Evolutionary conservation across 1,140 invertebrate species (phyloP), one percentile per base, ranked within the genome.

Genomic region (Lysiphlebus fabarum): DNA sequence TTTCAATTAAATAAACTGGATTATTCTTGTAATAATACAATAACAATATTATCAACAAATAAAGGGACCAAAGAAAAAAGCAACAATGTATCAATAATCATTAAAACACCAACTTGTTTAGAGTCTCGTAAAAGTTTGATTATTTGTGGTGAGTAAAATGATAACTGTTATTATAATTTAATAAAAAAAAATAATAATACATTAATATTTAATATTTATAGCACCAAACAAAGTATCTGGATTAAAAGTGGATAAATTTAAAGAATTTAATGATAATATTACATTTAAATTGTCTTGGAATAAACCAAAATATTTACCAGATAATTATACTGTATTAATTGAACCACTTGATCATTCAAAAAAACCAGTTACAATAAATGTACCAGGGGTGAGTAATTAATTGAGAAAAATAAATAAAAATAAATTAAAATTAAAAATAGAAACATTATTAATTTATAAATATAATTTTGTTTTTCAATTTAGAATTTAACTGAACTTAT

Each of bases 251-350:
- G 10, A 12, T 8, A 12, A 54, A 7, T 44, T 41, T 11, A 40
- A 44, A 7, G 42, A 59, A 6, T 42, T 56, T 9, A 47, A 43
- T 43, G 55, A 54, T 34, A 38, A 58, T 11, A 72, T 68, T 55
- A 66, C 78, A 36, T 57, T 82, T 10, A 50, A 56, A 6, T 34
- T 82, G 0, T 59, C 6, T 5, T 82, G 81, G 81, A 45, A 68
- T 5, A 49, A 67, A 59, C 72, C 80, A 8, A 14, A 59, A 36
- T 62, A 70, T 5, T 12, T 68, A 42, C 80, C 81, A 1, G 70
- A 79, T 58, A 75, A 70, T 64, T 82, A 80, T 54, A 70, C 59
- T 1, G 43, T 74, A n/a, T 56, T 67, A 55, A 59, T 76, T 33
- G n/a, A 59, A 4, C 53, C 56, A 3, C 6, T 58, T 10, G 54